These are phyloP conservation scores for Nesidiocoris tenuis DNA, from an alignment of 2,888 invertebrate genomes.

Conservation along the genomic window DNA sequence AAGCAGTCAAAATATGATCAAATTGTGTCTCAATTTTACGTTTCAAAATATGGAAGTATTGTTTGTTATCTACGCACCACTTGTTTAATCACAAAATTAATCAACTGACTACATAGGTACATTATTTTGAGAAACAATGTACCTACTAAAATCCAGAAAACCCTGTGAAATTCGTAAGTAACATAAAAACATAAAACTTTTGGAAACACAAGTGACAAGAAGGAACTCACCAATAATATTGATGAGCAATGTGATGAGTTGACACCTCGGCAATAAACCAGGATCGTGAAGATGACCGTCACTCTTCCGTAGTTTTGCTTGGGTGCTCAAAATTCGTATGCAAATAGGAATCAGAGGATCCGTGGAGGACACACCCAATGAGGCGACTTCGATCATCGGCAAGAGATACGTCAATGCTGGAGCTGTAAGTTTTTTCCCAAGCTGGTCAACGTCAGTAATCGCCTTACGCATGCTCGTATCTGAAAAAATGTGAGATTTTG, in stretches of 20 bases:
- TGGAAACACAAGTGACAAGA: no score
- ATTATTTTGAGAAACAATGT: no score
- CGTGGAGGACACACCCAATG: slow-evolving; percentile 56
- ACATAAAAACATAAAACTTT: no score
- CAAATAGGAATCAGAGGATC: slow-evolving; percentile 62
- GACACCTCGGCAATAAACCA: slow-evolving; percentile 73
- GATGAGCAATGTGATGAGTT: slow-evolving; percentile 78
- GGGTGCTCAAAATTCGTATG: slow-evolving; percentile 68
- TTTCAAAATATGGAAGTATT: no score
- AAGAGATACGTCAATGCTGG: slow-evolving; percentile 83
- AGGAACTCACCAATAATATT: slow-evolving; percentile 70
- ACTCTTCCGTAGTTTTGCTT: slow-evolving; percentile 65
- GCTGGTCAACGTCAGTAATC: slow-evolving; percentile 45
- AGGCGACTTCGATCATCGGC: slow-evolving; percentile 69
- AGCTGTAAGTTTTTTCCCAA: slow-evolving; percentile 60
- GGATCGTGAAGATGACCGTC: slow-evolving; percentile 66
- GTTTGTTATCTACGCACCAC: no score
- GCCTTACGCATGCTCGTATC: slow-evolving; percentile 48
- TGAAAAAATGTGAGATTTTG: no score
- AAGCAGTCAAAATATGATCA: no score
- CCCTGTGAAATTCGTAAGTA: no score
- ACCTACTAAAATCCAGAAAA: no score
- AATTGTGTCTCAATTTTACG: no score
- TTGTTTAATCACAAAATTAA: no score
- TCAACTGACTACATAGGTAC: no score